Base-by-base conservation (phyloP, 2,797 vertebrate genomes). In the Rallus crepitans region DNA sequence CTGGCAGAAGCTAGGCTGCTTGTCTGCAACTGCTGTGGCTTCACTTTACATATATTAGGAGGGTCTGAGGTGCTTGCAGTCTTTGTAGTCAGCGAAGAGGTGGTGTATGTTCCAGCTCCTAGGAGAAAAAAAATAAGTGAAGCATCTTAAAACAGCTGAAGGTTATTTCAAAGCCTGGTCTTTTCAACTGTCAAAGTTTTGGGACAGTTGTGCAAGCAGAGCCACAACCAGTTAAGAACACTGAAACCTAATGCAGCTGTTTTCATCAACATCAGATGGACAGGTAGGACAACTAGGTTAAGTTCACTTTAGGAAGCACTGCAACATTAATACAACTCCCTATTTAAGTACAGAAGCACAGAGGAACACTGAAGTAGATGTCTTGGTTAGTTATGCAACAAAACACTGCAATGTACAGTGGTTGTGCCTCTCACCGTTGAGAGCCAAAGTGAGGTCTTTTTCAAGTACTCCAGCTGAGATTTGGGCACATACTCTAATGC, bases 31-130 rank as follows among this genome's bases (percentile, higher is more conserved):
- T 99, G 99, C 88, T 99, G 99, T 52, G 99, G 99, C 92, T 99
- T 99, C 97, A 99, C 99, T 97, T 99, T 99, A 96, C 99, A 99
- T 97, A 99, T 99, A 93, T 99, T 99, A 15, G 99, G 99, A 83
- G 99, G 99, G 93, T 99, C 99, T 4, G 99, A 99, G 16, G 99
- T 99, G 23, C 99, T 99, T 56, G 99, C 99, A 69, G 99, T 99
- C 98, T 99, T 99, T 2, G 99, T 99, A 97, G 99, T 99, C 89
- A 99, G 98, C 35, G 99, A 99, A 39, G 99, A 99, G 6, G 99
- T 99, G 68, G 99, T 99, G 40, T 99, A 99, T 52, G 99, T 99
- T 79, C 99, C 99, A 93, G 99, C 98, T 93, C 98, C 99, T 99
- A 96, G 50, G 53, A 87, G 31, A 88, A 27, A 42, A 42, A 37